phyloP scores from a whole-genome alignment of 92 coral and sea anemone species.

The Umimayanthus kanabou region DNA sequence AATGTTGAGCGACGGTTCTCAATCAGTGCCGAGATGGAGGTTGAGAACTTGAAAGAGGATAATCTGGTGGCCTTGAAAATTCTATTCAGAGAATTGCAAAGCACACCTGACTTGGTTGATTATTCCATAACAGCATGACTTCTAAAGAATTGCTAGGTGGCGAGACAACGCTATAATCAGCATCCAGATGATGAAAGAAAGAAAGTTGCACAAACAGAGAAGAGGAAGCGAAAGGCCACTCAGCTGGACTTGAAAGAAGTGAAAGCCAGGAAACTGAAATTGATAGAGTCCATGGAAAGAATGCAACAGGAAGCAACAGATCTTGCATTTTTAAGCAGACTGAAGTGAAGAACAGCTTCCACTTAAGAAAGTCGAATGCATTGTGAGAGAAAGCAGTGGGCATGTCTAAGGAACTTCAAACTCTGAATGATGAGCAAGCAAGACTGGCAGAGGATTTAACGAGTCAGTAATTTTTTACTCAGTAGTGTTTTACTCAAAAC shows the following conservation, averaged over 20 bases:
- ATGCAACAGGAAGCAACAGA: constrained; percentile 36
- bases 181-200: constrained; percentile 24
- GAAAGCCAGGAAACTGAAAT: constrained; percentile 16
- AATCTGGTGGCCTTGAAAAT: constrained; percentile 53
- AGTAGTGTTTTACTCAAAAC: not conserved
- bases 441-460: constrained; percentile 6
- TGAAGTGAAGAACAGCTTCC: constrained; percentile 24
- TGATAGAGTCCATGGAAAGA: constrained; percentile 14
- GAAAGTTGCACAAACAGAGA: constrained; percentile 26
- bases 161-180: constrained; percentile 22
- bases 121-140: constrained; percentile 24
- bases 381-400: constrained; percentile 25
- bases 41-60: constrained; percentile 36
- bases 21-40: not conserved
- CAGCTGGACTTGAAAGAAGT: constrained; percentile 31
- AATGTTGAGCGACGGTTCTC: constrained; percentile 24
- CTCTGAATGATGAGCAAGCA: constrained; percentile 31
- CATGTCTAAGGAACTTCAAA: constrained; percentile 17
- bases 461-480: constrained; percentile 1
- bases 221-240: constrained; percentile 16
- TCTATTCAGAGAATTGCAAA: constrained; percentile 31
- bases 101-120: constrained; percentile 10
- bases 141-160: not conserved
- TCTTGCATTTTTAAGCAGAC: constrained; percentile 37
- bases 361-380: constrained; percentile 18